Base-by-base conservation (phyloP, 2,888 invertebrate species). In the Agonopterix subpropinquella region DNA sequence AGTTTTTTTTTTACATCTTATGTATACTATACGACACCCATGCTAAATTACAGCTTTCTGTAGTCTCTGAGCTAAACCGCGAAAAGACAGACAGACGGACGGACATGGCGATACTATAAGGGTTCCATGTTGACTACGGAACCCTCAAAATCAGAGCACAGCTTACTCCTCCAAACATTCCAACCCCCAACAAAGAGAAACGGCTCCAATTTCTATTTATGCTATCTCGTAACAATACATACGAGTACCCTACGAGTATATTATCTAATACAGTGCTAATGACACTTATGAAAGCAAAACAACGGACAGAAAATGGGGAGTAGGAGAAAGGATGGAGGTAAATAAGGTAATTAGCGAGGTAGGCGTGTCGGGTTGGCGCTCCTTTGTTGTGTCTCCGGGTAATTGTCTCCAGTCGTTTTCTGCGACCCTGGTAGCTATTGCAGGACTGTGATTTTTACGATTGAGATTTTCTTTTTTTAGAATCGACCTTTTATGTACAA, bases 211-310 rank as follows among this genome's bases (percentile, higher is more conserved):
- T 50, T 50, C 47, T 46, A 47, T 50, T 50, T 48, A 45, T 41
- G 44, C 39, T 47, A 47, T 47, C 47, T 44, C 44, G 28, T 8
- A 36, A 47, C 47, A 47, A 36, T 47, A 36, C 41, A 41, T 13
- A 41, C 11, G 36, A 43, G 43, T 10, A 36, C 15, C 36, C 42
- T 13, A 8, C 18, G 8, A 15, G 13, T 46, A 50, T 44, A 47
- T 47, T 44, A 47, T 47, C 44, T 49, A 52, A 52, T 45, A 44
- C 45, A 37, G 49, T 51, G 51, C 43, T 52, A 52, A 52, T 52
- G 54, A 54, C 54, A 54, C 52, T 48, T 51, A 52, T 52, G 54
- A 49, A 54, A 52, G 43, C 52, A 52, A 52, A 54, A 50, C 50
- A 52, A 48, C 43, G 45, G 47, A 46, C 46, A 49, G 49, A 48